Evolutionary conservation across 2,113 vertebrate genomes (phyloP), one percentile per base, ranked within the genome.

Genomic region (Callospermophilus lateralis): DNA sequence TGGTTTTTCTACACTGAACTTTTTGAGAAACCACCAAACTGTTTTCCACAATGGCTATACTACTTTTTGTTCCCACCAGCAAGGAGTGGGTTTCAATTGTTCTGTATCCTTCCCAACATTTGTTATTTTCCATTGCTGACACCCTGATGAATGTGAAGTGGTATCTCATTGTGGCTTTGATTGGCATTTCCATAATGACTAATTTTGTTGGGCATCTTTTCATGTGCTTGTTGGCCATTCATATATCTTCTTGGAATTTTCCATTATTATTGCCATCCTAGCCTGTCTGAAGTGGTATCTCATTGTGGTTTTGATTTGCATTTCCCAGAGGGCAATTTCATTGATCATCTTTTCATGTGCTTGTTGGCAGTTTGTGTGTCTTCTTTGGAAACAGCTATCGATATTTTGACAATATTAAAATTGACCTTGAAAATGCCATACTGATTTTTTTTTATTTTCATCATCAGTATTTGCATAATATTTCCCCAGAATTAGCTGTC

Each of bases 401-500:
- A 19, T 22, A 37, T 80, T 91, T 90, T 93, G 58, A 72, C 32
- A 51, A 34, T 39, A 48, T 22, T 70, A 53, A 93, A 89, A 48
- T 55, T 86, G 68, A 74, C 79, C n/a, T 92, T 32, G 32, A 45
- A 93, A 93, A 79, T 74, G 24, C 63, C 22, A 42, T 68, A 48
- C 20, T 17, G 20, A 5, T 28, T 88, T 95, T 88, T 95, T 42
- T 63, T 81, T 16, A 26, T 19, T 79, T 79, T 74, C 53, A 55
- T 77, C n/a, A 32, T 65, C 77, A 68, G 45, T 61, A 67, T 88
- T 79, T 39, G 3, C 11, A 20, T 84, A 51, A 51, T 32, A 42
- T 92, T 91, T 84, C 12, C 34, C 72, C 42, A 87, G 87, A 93
- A 73, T 85, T 55, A 73, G 53, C 65, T 94, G 30, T 96, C 73